A percentile compares a stretch with the other conserved stretches of the same genome.
phyloP scores from a whole-genome alignment of 2,888 invertebrate species.

The Labia minor region DNA sequence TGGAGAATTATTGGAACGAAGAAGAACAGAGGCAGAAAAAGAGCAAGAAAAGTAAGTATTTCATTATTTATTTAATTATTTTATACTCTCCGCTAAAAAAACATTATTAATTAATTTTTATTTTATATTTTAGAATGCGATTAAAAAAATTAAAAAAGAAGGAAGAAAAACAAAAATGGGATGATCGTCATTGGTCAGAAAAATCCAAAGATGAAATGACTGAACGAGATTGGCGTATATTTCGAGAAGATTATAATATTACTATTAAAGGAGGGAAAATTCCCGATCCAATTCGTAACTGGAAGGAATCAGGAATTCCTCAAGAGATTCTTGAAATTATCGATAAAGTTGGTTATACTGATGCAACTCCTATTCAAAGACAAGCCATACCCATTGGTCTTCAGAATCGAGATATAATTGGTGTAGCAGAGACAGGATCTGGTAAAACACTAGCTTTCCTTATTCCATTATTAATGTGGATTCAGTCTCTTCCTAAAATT shows the following conservation, averaged over 20 bases:
- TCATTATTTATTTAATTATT: too few relatives aligned
- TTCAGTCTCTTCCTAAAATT: conserved; percentile 92
- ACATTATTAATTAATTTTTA: neutral
- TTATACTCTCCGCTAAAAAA: neutral
- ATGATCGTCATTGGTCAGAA: conserved; percentile 98
- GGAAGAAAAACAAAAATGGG: conserved; percentile 98
- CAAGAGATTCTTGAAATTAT: conserved; percentile 88
- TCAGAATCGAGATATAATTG: conserved; percentile 92
- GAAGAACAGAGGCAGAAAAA: conserved; percentile 92
- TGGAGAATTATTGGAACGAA: conserved; percentile 84
- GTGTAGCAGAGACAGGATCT: conserved; percentile 97
- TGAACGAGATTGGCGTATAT: conserved; percentile 99
- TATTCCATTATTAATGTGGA: conserved; percentile 94
- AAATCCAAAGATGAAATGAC: conserved; percentile 92
- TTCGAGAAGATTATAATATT: conserved; percentile 97
- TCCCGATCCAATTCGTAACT: conserved; percentile 88
- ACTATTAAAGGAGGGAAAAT: conserved; percentile 93
- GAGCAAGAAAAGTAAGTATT: conserved; percentile 71
- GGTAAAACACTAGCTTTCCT: conserved; percentile 98
- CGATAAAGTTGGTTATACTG: conserved; percentile 88
- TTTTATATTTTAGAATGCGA: conserved; percentile 43
- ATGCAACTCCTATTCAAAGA: conserved; percentile 97
- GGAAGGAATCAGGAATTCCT: conserved; percentile 89
- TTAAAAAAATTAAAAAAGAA: conserved; percentile 85
- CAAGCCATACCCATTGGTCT: conserved; percentile 97